These are phyloP conservation scores for Chiloscyllium punctatum DNA, from an alignment of 2,797 vertebrate genomes.

Conservation along the genomic window DNA sequence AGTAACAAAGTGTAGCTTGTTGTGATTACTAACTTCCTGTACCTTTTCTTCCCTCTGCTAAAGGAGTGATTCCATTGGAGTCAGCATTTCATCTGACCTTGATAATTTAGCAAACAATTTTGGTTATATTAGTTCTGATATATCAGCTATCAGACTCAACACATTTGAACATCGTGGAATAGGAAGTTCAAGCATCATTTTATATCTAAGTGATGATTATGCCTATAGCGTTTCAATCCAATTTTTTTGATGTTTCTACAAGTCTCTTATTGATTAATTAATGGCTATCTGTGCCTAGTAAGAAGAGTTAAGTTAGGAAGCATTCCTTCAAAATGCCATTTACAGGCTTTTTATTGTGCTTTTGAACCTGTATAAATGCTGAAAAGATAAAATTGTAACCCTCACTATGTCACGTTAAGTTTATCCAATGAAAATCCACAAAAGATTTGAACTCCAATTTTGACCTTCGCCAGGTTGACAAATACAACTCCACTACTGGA, in stretches of 20 bases:
- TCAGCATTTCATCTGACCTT: background rate
- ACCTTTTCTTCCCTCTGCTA: background rate
- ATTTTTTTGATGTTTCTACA: background rate
- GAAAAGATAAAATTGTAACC: background rate
- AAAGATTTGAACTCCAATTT: background rate
- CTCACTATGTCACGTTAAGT: background rate
- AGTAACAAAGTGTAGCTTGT: background rate
- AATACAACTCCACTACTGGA: no score
- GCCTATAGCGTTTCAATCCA: background rate
- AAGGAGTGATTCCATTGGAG: background rate
- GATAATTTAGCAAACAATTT: background rate
- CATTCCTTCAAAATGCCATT: background rate
- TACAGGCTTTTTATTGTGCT: background rate
- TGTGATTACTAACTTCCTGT: background rate
- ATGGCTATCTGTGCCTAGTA: background rate
- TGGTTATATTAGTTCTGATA: background rate
- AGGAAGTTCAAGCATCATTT: background rate
- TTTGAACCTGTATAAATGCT: background rate
- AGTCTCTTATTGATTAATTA: background rate
- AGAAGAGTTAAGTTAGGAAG: background rate
- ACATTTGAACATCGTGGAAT: background rate
- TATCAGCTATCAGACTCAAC: background rate
- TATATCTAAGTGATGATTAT: background rate
- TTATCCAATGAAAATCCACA: background rate
- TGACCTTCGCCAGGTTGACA: background rate